phyloP scores from a whole-genome alignment of 1,140 invertebrate species.

The Capitella teleta region DNA sequence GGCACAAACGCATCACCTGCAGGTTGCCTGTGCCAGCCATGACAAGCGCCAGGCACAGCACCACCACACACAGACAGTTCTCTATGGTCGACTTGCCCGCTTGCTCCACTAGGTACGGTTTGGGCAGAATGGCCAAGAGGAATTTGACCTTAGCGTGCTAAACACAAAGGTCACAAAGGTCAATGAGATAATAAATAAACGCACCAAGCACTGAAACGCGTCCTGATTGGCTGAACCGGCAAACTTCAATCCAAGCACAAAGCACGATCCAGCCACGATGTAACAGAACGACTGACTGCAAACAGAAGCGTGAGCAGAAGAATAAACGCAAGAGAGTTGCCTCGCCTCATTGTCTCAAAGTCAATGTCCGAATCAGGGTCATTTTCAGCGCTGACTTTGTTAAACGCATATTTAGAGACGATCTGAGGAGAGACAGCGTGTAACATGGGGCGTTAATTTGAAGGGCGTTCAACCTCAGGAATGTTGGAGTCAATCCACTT shows the following conservation, averaged over 20 bases:
- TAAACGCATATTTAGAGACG: conserved; percentile 47
- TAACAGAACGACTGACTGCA: conserved; percentile 82
- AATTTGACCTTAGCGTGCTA: too few relatives aligned
- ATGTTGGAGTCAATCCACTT: conserved; percentile 78
- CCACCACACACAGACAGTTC: conserved; percentile 70
- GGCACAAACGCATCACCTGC: conserved; percentile 69
- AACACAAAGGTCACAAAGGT: too few relatives aligned
- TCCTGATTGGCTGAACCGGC: conserved; percentile 77
- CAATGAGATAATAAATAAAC: neutral
- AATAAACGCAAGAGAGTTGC: neutral
- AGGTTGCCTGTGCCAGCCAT: conserved; percentile 90
- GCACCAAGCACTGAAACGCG: conserved; percentile 47
- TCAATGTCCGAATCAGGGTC: conserved; percentile 54
- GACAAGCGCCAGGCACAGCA: conserved; percentile 69
- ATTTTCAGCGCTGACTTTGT: conserved; percentile 19
- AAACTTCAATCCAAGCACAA: conserved; percentile 85
- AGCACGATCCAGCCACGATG: conserved; percentile 83
- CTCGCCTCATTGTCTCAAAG: conserved; percentile 88
- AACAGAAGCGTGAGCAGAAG: conserved; percentile 1
- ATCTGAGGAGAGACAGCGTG: conserved; percentile 46
- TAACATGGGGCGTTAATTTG: too few relatives aligned
- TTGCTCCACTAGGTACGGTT: conserved; percentile 62
- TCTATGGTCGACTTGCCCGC: conserved; percentile 82
- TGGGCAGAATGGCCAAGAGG: too few relatives aligned
- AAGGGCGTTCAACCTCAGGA: conserved; percentile 43